phyloP scores from a whole-genome alignment of 1,140 invertebrate genomes.

The Drosophila ohnishii region DNA sequence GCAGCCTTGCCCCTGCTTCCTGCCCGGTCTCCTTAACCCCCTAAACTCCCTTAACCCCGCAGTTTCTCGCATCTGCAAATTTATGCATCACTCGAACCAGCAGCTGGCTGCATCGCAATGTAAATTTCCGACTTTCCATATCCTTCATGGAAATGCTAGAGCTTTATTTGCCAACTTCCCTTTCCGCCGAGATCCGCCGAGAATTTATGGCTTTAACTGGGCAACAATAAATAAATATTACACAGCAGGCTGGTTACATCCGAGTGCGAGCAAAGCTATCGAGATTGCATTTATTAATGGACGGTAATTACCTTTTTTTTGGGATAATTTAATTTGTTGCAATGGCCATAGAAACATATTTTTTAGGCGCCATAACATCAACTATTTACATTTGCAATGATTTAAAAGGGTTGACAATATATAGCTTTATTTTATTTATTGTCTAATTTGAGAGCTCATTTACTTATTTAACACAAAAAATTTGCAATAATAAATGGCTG shows the following conservation, averaged over 20 bases:
- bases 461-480: not conserved
- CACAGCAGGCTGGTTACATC: constrained; percentile 33
- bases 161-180: constrained; percentile 36
- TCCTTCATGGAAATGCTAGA: constrained; percentile 32
- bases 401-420: constrained; percentile 3
- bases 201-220: constrained; percentile 44
- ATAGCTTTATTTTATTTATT: not conserved
- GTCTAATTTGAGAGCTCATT: constrained; percentile 12
- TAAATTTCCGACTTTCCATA: constrained; percentile 47
- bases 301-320: constrained; percentile 36
- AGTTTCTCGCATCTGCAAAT: constrained; percentile 20
- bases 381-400: constrained; percentile 8
- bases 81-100: constrained; percentile 42
- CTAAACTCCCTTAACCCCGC: not conserved
- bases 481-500: not conserved
- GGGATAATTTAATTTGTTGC: constrained; percentile 11
- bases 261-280: constrained; percentile 20
- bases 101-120: constrained; percentile 37
- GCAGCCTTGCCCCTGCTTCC: constrained; percentile 23
- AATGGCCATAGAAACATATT: constrained; percentile 14
- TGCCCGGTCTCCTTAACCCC: constrained; percentile 4
- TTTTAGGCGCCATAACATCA: constrained; percentile 12
- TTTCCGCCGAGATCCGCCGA: constrained; percentile 10
- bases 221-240: constrained; percentile 50
- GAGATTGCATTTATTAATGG: constrained; percentile 39